These are phyloP conservation scores for Leucania comma DNA, from an alignment of 2,888 invertebrate genomes.

Conservation along the genomic window DNA sequence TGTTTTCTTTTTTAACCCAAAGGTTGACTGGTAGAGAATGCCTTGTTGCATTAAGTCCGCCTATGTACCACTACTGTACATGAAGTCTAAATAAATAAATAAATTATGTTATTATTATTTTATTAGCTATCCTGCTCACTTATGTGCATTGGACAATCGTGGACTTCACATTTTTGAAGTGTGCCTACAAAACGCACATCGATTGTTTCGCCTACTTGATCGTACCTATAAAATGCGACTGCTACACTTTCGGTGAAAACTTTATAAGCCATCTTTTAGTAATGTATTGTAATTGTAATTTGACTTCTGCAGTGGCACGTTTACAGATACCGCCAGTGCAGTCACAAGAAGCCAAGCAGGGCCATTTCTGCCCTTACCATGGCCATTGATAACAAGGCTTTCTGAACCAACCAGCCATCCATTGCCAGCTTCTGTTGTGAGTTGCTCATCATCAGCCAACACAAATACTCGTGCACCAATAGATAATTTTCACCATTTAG, in stretches of 20 bases:
- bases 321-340: constrained; percentile 1
- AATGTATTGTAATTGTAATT: constrained; percentile 1
- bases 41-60: too few species aligned
- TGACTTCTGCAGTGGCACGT: background rate
- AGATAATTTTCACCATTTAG: background rate
- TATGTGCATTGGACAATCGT: background rate
- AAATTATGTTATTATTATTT: too few species aligned
- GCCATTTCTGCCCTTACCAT: background rate
- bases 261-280: constrained; percentile 3
- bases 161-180: background rate
- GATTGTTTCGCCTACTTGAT: background rate
- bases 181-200: background rate
- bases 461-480: background rate
- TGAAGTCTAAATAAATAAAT: too few species aligned
- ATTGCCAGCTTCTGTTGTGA: background rate
- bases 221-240: background rate
- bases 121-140: too few species aligned
- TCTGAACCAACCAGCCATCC: background rate
- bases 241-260: background rate
- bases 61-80: too few species aligned
- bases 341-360: background rate
- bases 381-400: background rate
- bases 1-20: too few species aligned
- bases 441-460: background rate
- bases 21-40: too few species aligned